Percentiles rank a stretch among this genome's conserved stretches.
These are phyloP conservation scores for Terebella lapidaria DNA, from an alignment of 2,888 invertebrate genomes.

Conservation along the genomic window DNA sequence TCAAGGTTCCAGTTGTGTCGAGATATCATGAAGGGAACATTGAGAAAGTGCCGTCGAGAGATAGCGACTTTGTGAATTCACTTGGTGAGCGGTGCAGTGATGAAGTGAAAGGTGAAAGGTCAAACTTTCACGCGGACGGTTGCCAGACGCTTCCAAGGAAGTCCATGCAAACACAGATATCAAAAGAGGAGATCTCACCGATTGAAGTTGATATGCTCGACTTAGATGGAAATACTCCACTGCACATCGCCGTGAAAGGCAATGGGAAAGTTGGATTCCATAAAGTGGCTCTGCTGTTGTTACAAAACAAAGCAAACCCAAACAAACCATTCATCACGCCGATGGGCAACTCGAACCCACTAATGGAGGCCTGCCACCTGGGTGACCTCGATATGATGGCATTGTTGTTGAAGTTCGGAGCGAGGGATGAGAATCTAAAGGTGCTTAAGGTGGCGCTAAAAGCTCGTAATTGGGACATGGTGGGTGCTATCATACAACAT, in stretches of 20 bases:
- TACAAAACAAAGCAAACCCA: slow-evolving; percentile 76
- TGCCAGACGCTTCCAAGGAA: neutral
- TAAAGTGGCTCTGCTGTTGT: slow-evolving; percentile 69
- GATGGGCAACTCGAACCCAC: slow-evolving; percentile 31
- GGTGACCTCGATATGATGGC: slow-evolving; percentile 71
- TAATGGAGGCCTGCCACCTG: slow-evolving; percentile 68
- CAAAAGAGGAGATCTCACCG: slow-evolving; percentile 13
- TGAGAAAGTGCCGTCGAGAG: neutral
- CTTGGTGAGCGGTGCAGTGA: too few relatives aligned
- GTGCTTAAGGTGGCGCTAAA: slow-evolving; percentile 74
- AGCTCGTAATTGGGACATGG: slow-evolving; percentile 65
- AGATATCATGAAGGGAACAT: neutral
- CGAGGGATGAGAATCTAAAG: slow-evolving; percentile 75
- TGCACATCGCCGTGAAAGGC: slow-evolving; percentile 37
- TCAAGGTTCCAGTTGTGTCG: slow-evolving; percentile 8
- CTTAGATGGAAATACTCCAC: slow-evolving; percentile 31
- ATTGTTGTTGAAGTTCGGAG: slow-evolving; percentile 72
- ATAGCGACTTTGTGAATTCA: neutral
- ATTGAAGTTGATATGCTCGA: slow-evolving; percentile 24
- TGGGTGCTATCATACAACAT: slow-evolving; percentile 70
- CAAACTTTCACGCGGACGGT: neutral
- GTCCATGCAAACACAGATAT: neutral
- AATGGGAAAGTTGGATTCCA: slow-evolving; percentile 5
- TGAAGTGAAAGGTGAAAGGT: neutral
- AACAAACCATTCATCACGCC: slow-evolving; percentile 63